A percentile compares a stretch with the other conserved stretches of the same genome.
These are phyloP conservation scores for Anoplolepis gracilipes DNA, from an alignment of 1,140 invertebrate genomes.

Conservation along the genomic window DNA sequence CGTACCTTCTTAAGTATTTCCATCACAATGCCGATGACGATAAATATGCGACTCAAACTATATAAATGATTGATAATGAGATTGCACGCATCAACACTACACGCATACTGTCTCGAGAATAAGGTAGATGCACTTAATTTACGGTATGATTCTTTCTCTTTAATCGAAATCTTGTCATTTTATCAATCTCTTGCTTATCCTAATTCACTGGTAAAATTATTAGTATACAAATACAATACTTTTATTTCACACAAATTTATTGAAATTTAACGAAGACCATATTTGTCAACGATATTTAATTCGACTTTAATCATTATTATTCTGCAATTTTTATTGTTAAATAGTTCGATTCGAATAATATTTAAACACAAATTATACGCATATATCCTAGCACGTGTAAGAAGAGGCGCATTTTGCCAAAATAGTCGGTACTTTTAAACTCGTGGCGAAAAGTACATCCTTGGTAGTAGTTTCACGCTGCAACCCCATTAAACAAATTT, in stretches of 20 bases:
- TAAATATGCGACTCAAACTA: neutral
- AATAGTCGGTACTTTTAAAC: neutral
- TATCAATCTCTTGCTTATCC: neutral
- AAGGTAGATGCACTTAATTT: neutral
- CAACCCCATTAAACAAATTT: constrained; percentile 55
- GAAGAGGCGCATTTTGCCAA: too few species aligned
- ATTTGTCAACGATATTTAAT: neutral
- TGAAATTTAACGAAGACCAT: neutral
- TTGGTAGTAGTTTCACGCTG: neutral
- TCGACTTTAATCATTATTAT: neutral
- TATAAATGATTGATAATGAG: constrained; percentile 2
- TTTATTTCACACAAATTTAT: neutral
- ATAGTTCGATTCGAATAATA: neutral
- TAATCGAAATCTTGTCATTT: neutral
- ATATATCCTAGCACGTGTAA: too few species aligned
- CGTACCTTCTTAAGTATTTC: neutral
- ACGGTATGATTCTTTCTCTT: neutral
- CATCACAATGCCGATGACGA: neutral
- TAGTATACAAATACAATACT: neutral
- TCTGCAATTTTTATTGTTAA: neutral
- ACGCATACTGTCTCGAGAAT: neutral
- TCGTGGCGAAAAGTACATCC: neutral
- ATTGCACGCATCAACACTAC: constrained; percentile 31
- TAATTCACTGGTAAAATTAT: neutral
- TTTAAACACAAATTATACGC: neutral